These are phyloP conservation scores for Saccostrea glomerata DNA, from an alignment of 1,140 invertebrate genomes.

Conservation along the genomic window DNA sequence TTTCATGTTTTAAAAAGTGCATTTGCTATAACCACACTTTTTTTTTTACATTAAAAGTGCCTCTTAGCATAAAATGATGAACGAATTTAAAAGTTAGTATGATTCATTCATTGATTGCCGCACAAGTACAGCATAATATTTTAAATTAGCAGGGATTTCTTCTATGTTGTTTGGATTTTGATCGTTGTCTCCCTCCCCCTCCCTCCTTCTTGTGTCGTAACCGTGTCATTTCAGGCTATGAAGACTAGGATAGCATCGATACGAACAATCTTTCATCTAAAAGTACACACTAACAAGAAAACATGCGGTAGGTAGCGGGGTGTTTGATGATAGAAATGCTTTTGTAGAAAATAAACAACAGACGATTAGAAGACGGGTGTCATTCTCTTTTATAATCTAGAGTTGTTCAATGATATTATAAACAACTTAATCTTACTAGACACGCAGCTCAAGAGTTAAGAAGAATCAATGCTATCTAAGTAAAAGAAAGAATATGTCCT, in stretches of 20 bases:
- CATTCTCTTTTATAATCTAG: background rate
- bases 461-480: too few species aligned
- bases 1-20: background rate
- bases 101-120: background rate
- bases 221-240: background rate
- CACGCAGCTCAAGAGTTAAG: background rate
- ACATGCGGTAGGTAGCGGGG: background rate
- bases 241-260: background rate
- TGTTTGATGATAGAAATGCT: background rate
- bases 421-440: background rate
- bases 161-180: background rate
- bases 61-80: background rate
- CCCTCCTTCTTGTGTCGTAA: background rate
- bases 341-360: slow-evolving; percentile 4
- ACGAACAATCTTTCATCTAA: background rate
- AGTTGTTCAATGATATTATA: background rate
- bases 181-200: background rate
- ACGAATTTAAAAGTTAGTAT: background rate
- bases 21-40: background rate
- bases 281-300: background rate
- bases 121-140: background rate
- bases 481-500: too few species aligned
- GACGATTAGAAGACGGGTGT: background rate
- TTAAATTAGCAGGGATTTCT: background rate
- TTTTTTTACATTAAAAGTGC: slow-evolving; percentile 10